phyloP scores from a whole-genome alignment of 1,140 invertebrate species.

The Euura lappo region DNA sequence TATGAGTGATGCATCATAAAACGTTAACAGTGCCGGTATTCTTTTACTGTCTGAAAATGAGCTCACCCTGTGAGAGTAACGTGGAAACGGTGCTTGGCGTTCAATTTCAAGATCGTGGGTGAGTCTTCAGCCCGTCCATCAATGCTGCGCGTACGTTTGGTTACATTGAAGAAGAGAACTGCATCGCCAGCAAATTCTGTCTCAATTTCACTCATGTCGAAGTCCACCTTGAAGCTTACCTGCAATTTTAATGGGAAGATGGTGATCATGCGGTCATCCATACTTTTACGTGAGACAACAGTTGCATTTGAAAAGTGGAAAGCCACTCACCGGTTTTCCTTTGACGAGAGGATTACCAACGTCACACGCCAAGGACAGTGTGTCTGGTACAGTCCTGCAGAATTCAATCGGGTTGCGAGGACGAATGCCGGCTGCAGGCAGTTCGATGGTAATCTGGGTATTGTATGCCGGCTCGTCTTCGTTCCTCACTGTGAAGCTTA shows the following conservation, averaged over 20 bases:
- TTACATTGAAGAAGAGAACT: too few species aligned
- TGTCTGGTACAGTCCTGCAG: slow-evolving; percentile 41
- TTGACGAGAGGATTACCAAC: slow-evolving; percentile 38
- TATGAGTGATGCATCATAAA: slow-evolving; percentile 25
- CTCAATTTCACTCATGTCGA: slow-evolving; percentile 41
- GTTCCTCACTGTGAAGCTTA: slow-evolving; percentile 48
- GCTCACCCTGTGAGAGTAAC: too few species aligned
- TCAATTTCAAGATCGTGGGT: too few species aligned
- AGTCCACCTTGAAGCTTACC: slow-evolving; percentile 44
- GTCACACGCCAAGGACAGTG: slow-evolving; percentile 33
- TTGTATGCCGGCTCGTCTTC: slow-evolving; percentile 52
- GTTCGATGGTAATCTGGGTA: slow-evolving; percentile 35
- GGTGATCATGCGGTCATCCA: slow-evolving; percentile 31
- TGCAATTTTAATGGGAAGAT: slow-evolving; percentile 24
- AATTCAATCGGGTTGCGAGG: slow-evolving; percentile 48
- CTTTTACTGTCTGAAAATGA: too few species aligned
- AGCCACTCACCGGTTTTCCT: background rate
- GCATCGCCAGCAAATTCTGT: too few species aligned
- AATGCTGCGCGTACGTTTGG: too few species aligned
- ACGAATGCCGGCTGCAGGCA: slow-evolving; percentile 39
- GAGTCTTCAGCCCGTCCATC: too few species aligned
- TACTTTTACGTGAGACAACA: slow-evolving; percentile 20
- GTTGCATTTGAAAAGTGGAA: too few species aligned
- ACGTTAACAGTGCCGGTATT: too few species aligned
- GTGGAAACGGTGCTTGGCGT: too few species aligned